Base-by-base conservation (phyloP, 2,113 vertebrate genomes). In the Corvus hawaiiensis region DNA sequence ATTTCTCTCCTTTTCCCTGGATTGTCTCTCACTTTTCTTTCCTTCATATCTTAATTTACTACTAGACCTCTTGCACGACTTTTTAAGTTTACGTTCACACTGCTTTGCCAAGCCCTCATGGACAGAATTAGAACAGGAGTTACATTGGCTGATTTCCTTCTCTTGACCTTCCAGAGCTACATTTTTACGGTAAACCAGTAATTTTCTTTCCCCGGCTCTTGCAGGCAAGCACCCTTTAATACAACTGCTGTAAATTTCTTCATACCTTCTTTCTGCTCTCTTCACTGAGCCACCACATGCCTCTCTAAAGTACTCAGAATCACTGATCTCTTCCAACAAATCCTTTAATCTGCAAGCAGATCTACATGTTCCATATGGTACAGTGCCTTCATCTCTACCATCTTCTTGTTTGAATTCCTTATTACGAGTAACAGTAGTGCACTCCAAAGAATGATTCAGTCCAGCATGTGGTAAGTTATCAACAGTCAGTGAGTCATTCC, bases 271-370 rank as follows among this genome's bases (percentile, higher is more conserved):
- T 79, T 93, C 66, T 58, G 91, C 74, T 81, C 51, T 93, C 90
- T 90, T 97, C 74, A n/a, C 28, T n/a, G 74, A 66, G 59, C 84
- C 3, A 0, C 77, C 96, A 49, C 37, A 14, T 24, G 59, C 81
- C 88, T 98, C 97, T 76, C 89, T 97, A 32, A 98, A 96, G 67
- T 94, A 97, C 77, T 98, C 96, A 2, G 98, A 98, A 93, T 97
- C 97, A 85, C 96, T 97, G 44, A 98, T 97, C 63, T 98, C 97
- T 90, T 98, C 97, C 84, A 98, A 87, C 33, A 97, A 95, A 90
- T 98, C 94, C 72, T 95, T 97, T 68, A 98, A 88, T 76, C 96
- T 93, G 79, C 77, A 84, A 71, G 87, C 66, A 55, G 90, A 82
- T 28, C 67, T 84, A 54, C 27, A 66, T 30, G 85, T 56, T n/a